Evolutionary conservation across 2,888 invertebrate species (phyloP).

Genomic region (Perizoma affinitatum): DNA sequence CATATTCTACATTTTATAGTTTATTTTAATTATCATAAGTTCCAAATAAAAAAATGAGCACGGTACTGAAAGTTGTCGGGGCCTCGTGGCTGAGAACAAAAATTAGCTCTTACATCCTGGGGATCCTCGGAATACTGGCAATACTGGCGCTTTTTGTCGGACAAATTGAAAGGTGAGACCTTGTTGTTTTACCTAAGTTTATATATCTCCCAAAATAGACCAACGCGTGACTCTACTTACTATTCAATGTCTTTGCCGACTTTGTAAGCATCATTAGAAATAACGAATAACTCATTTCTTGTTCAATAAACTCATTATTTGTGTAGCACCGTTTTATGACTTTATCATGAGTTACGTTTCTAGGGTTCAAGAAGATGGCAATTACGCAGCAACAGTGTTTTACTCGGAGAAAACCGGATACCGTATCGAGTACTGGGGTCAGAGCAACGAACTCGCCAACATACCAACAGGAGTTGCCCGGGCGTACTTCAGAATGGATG

Average conservation of each 20-base stretch:
- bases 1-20: slow-evolving; percentile 80
- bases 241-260: neutral
- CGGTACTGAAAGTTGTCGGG: slow-evolving; percentile 91
- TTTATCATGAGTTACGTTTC: slow-evolving; percentile 12
- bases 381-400: slow-evolving; percentile 88
- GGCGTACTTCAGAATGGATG: slow-evolving; percentile 90
- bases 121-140: slow-evolving; percentile 87
- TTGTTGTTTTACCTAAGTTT: neutral
- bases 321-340: neutral
- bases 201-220: neutral
- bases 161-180: slow-evolving; percentile 86
- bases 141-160: slow-evolving; percentile 88
- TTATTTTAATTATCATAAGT: slow-evolving; percentile 45
- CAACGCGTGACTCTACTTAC: neutral
- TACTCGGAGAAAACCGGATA: slow-evolving; percentile 88
- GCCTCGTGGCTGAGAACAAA: slow-evolving; percentile 91
- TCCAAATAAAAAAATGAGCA: slow-evolving; percentile 63
- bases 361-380: slow-evolving; percentile 88
- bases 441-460: slow-evolving; percentile 87
- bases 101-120: slow-evolving; percentile 88
- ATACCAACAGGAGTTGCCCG: slow-evolving; percentile 88
- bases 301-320: neutral
- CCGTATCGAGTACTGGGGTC: slow-evolving; percentile 90
- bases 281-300: neutral
- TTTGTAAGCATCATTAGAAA: neutral